Conservation (phyloP, 2,888 invertebrate species). For the Monochamus alternatus region DNA sequence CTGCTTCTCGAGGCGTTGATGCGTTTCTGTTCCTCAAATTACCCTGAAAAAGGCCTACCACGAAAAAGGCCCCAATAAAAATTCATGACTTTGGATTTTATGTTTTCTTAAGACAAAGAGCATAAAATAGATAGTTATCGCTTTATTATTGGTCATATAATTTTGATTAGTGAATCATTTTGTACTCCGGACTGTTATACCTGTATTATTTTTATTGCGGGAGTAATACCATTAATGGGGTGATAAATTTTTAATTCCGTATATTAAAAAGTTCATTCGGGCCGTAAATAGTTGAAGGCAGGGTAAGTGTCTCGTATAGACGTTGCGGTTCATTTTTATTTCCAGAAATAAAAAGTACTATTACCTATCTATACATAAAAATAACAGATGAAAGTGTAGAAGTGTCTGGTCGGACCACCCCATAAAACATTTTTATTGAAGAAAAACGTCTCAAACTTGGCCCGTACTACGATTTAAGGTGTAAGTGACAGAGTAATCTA, state of each 20-base stretch:
- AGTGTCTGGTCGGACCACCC: not conserved
- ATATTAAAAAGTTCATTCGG: constrained; percentile 47
- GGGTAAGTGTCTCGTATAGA: constrained; percentile 23
- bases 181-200: constrained; percentile 46
- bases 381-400: no score
- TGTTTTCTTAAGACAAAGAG: constrained; percentile 53
- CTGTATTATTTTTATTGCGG: constrained; percentile 50
- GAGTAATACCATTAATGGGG: constrained; percentile 47
- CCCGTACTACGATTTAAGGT: no score
- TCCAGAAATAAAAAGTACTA: not conserved
- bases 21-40: constrained; percentile 56
- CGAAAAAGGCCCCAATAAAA: constrained; percentile 56
- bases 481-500: no score
- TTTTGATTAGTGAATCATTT: constrained; percentile 53
- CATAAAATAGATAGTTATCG: constrained; percentile 56
- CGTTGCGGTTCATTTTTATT: constrained; percentile 1
- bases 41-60: constrained; percentile 37
- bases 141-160: constrained; percentile 56
- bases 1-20: constrained; percentile 56
- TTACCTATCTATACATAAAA: no score
- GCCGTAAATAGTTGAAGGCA: constrained; percentile 43
- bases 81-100: constrained; percentile 57
- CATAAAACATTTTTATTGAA: not conserved
- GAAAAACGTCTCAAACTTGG: not conserved
- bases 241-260: constrained; percentile 49